Conservation (phyloP, 1,140 invertebrate genomes). For the Apis laboriosa region DNA sequence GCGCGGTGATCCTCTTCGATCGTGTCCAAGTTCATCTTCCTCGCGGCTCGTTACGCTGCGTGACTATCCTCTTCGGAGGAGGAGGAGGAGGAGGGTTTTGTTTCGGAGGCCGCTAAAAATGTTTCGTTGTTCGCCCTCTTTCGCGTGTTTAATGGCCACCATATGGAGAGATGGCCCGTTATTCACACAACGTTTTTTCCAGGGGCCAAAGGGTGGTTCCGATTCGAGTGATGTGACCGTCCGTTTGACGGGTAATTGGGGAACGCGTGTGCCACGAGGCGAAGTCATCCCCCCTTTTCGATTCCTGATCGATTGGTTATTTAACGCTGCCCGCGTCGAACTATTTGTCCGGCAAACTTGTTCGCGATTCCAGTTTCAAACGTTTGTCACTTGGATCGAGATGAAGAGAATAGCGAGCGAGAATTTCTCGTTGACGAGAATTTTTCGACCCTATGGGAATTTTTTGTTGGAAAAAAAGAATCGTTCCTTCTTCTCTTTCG, state of each 20-base stretch:
- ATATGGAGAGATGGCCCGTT: neutral
- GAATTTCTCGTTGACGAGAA: neutral
- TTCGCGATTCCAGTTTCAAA: constrained; percentile 32
- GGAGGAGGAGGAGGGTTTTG: too few species aligned
- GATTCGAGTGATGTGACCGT: neutral
- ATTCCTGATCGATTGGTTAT: constrained; percentile 40
- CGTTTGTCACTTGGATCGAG: constrained; percentile 11
- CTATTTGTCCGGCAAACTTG: constrained; percentile 42
- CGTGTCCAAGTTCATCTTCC: neutral
- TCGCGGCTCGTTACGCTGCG: neutral
- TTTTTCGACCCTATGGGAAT: too few species aligned
- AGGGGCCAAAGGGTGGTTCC: neutral
- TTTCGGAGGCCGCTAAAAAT: too few species aligned
- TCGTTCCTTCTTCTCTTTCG: neutral
- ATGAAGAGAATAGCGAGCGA: too few species aligned
- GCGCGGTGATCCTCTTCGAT: neutral
- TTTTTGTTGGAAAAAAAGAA: too few species aligned
- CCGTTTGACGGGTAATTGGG: constrained; percentile 36
- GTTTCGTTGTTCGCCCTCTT: too few species aligned
- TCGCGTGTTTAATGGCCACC: neutral
- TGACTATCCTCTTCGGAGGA: neutral
- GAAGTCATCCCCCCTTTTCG: neutral
- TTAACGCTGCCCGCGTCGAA: constrained; percentile 33
- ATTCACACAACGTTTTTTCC: constrained; percentile 14
- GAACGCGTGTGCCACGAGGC: constrained; percentile 4